Evolutionary conservation across 2,888 invertebrate genomes (phyloP), one percentile per base, ranked within the genome.

Genomic region (Drosophila kanekoi): DNA sequence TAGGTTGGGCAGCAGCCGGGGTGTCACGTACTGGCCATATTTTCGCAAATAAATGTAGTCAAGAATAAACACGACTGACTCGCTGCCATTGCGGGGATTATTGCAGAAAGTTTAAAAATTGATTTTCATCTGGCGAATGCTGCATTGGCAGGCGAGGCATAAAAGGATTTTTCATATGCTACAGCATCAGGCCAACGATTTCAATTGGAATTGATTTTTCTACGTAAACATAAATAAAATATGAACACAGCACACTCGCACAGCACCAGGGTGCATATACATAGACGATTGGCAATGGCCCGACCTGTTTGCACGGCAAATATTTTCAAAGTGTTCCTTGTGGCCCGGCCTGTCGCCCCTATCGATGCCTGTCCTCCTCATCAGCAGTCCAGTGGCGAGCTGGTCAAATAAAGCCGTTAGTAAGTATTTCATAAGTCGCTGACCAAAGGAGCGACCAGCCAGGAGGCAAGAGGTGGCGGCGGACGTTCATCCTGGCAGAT

Each of bases 21-120:
- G 57, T 53, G 67, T 78, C 86, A 87, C 89, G 86, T 87, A 88
- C 79, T 54, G 58, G 44, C 72, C 79, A 77, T 87, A 87, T 88
- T 89, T 88, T 87, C 86, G 86, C 90, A 90, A 83, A 90, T 90
- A 91, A 91, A 90, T 91, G 90, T 82, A 77, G 81, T 77, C 83
- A 88, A 79, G 88, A 70, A 81, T 80, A 72, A 86, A 35, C 58
- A 54, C 49, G 56, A 80, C 78, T 77, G 56, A 80, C 78, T 77
- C 63, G 62, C 62, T 63, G 47, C 48, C 51, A 51, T 53, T 37
- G 53, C 48, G 61, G 48, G 65, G 54, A 68, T 68, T 87, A 81
- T 87, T 85, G 82, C 74, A 62, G 57, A 69, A 89, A 89, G 79
- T 81, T 89, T 85, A 77, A 89, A 85, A 89, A 89, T 85, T 79